Base-by-base conservation (phyloP, 2,113 vertebrate species). In the Apteryx mantelli region DNA sequence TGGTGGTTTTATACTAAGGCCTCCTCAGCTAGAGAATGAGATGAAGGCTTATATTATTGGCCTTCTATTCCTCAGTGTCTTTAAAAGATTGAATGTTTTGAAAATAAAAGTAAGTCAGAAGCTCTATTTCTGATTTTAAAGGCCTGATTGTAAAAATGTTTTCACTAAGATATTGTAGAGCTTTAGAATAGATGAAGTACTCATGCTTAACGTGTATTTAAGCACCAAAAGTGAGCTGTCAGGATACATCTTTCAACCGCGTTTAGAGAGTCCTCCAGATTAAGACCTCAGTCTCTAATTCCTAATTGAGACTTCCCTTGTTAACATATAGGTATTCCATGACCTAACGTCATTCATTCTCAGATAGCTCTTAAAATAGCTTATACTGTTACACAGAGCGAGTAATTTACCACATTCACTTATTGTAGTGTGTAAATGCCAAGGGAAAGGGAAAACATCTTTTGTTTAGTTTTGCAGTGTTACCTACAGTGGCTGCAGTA, bases 381-480 rank as follows among this genome's bases (percentile, higher is more conserved):
- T 91, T 48, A 24, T n/a, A 40, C 21, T 61, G 32, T 21, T 79
- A 32, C 15, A 21, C 10, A 48, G 76, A 91, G 75, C 30, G 16
- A 91, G 46, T 55, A 55, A 65, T 94, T 82, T 89, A 68, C 66
- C 79, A 10, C 44, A 87, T 52, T 48, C 77, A 63, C 53, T 91
- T 89, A 79, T 48, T 81, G n/a, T 46, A 66, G 25, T 13, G 16
- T 75, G 64, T 71, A 58, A 55, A 40, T 74, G 40, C 66, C 88
- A 74, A 78, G 79, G 70, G 71, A 92, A 32, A 76, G 8, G n/a
- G 63, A n/a, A 89, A 80, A 68, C 5, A 40, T 84, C 38, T 84
- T 88, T 82, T 69, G 32, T 91, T 95, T 80, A 91, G 85, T 90
- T 95, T 85, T 80, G 21, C 68, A 48, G 61, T 85, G 84, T 55